Percentiles rank a stretch among this genome's conserved stretches.
phyloP scores from a whole-genome alignment of 2,797 vertebrate species.

The Rhinichthys osculus region DNA sequence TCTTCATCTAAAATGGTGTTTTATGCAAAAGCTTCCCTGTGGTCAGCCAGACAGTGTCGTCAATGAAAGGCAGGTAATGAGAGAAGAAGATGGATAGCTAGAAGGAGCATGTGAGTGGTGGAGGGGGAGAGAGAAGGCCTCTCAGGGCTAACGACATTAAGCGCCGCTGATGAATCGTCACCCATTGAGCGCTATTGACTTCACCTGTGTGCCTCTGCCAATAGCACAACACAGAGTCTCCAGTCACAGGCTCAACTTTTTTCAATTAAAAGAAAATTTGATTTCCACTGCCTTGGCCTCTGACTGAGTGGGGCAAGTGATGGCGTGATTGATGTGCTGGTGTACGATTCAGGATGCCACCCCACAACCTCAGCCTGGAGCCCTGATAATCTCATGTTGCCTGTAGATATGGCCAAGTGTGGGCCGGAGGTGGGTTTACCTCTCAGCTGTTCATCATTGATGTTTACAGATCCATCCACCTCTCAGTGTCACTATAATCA shows the following conservation, averaged over 20 bases:
- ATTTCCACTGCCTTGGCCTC: constrained; percentile 79
- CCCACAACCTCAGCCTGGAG: constrained; percentile 44
- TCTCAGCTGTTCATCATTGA: constrained; percentile 63
- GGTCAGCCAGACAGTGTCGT: constrained; percentile 46
- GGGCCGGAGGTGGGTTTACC: constrained; percentile 45
- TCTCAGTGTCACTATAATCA: constrained; percentile 73
- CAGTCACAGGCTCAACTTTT: constrained; percentile 43
- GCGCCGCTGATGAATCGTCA: constrained; percentile 82
- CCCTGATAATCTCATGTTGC: constrained; percentile 25
- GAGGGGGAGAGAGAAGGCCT: constrained; percentile 66
- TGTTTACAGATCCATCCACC: constrained; percentile 60
- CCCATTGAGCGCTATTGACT: constrained; percentile 80
- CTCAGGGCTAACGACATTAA: constrained; percentile 84
- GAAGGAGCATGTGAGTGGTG: constrained; percentile 68
- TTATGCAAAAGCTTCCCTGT: constrained; percentile 63
- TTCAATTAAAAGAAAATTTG: constrained; percentile 75
- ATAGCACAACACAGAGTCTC: constrained; percentile 60
- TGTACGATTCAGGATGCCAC: constrained; percentile 60
- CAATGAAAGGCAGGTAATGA: constrained; percentile 68
- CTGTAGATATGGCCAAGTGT: constrained; percentile 33
- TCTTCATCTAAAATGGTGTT: constrained; percentile 68
- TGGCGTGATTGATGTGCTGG: constrained; percentile 81
- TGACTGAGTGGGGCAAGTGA: constrained; percentile 69
- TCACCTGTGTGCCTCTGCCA: constrained; percentile 69
- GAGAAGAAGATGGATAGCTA: constrained; percentile 73